Evolutionary conservation across 1,140 invertebrate species (phyloP).

Genomic region (Ceratosolen fusciceps): DNA sequence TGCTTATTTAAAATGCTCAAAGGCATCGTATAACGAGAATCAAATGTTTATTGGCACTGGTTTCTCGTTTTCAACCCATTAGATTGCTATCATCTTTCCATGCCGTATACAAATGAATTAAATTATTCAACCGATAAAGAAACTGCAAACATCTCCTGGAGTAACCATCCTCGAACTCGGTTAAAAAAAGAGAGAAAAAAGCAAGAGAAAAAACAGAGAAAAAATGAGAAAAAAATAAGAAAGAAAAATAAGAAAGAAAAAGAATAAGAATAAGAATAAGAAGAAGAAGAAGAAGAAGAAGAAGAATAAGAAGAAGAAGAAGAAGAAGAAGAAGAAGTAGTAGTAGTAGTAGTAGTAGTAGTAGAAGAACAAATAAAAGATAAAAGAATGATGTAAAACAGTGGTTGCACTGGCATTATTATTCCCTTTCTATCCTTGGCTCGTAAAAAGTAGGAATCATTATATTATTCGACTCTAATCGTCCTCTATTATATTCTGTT

Average conservation of each 20-base stretch:
- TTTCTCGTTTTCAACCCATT: neutral
- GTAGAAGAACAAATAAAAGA: too few species aligned
- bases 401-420: neutral
- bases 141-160: neutral
- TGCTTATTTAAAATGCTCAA: too few species aligned
- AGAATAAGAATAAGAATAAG: too few species aligned
- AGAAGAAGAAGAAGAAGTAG: too few species aligned
- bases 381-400: neutral
- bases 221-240: too few species aligned
- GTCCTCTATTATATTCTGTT: conserved; percentile 38
- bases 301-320: too few species aligned
- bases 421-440: neutral
- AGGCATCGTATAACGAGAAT: neutral
- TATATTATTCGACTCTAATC: conserved; percentile 29
- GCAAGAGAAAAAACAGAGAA: too few species aligned
- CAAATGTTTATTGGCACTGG: neutral
- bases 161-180: neutral
- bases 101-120: neutral
- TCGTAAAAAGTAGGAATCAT: neutral
- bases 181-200: too few species aligned
- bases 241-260: too few species aligned
- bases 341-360: too few species aligned
- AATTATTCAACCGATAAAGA: conserved; percentile 18
- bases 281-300: too few species aligned
- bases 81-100: neutral